These are phyloP conservation scores for Passer domesticus DNA, from an alignment of 2,113 vertebrate species.

Conservation along the genomic window DNA sequence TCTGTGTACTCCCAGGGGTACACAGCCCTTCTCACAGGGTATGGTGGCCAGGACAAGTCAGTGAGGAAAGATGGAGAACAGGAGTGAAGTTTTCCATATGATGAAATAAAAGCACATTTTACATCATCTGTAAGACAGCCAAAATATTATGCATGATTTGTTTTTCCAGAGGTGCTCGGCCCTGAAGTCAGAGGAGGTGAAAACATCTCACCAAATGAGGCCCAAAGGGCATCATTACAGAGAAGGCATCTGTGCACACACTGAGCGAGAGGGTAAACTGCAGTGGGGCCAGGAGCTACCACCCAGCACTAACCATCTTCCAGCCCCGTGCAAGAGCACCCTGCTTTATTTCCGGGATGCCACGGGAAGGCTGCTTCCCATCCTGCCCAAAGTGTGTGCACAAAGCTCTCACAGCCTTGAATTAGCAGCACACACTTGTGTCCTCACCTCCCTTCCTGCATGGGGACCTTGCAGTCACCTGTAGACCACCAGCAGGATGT, in stretches of 20 bases:
- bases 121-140: neutral
- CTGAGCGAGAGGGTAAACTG: neutral
- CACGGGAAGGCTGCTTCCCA: neutral
- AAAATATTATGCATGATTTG: neutral
- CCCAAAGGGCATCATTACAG: constrained; percentile 14
- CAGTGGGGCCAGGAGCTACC: neutral
- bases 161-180: neutral
- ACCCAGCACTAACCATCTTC: neutral
- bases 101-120: neutral
- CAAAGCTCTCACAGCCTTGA: fast-evolving
- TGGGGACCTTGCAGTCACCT: neutral
- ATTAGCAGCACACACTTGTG: fast-evolving
- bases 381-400: neutral
- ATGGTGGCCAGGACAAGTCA: neutral
- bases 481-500: neutral
- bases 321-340: fast-evolving
- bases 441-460: neutral
- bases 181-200: neutral
- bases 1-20: fast-evolving
- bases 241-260: neutral
- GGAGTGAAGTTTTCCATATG: neutral
- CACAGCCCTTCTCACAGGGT: neutral
- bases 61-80: neutral
- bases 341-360: neutral
- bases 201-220: neutral